Percentiles rank a stretch among this genome's conserved stretches.
Conservation (phyloP, 2,113 vertebrate species). For the Oryzias woworae region DNA sequence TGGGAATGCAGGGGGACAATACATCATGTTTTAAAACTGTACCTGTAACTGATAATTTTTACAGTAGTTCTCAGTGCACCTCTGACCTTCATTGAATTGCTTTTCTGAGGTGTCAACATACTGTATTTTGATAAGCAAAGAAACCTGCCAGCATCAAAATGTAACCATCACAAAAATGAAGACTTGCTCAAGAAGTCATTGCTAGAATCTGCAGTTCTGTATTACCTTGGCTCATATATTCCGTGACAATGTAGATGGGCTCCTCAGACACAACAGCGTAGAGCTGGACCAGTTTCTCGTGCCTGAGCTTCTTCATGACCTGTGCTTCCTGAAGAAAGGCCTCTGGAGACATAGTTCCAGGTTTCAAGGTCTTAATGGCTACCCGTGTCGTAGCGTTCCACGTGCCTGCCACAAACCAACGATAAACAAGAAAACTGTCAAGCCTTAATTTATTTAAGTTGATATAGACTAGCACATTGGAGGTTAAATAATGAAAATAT, state of each 20-base stretch:
- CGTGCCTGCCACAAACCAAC: conserved; percentile 77
- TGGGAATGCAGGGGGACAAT: conserved; percentile 53
- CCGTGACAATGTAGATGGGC: conserved; percentile 95
- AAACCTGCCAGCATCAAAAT: not conserved
- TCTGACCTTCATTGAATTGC: too few relatives aligned
- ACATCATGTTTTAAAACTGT: too few relatives aligned
- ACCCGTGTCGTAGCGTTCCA: conserved; percentile 96
- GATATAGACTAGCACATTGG: too few relatives aligned
- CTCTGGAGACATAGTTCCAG: conserved; percentile 95
- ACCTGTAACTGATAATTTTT: too few relatives aligned
- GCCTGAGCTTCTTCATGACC: conserved; percentile 96
- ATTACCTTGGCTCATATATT: conserved; percentile 96
- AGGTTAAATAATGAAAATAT: too few relatives aligned
- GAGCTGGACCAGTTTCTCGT: conserved; percentile 95
- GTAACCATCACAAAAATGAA: not conserved
- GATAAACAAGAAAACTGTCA: too few relatives aligned
- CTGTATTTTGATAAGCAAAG: too few relatives aligned
- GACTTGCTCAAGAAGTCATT: not conserved
- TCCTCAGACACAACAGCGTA: conserved; percentile 95
- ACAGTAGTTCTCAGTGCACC: too few relatives aligned
- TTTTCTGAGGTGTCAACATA: too few relatives aligned
- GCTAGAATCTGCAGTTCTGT: not conserved
- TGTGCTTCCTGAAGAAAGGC: conserved; percentile 97
- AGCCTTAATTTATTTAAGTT: too few relatives aligned
- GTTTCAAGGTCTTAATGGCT: conserved; percentile 95